A percentile compares a stretch with the other conserved stretches of the same genome.
Conservation (phyloP, 2,888 invertebrate species). For the Villa cingulata region DNA sequence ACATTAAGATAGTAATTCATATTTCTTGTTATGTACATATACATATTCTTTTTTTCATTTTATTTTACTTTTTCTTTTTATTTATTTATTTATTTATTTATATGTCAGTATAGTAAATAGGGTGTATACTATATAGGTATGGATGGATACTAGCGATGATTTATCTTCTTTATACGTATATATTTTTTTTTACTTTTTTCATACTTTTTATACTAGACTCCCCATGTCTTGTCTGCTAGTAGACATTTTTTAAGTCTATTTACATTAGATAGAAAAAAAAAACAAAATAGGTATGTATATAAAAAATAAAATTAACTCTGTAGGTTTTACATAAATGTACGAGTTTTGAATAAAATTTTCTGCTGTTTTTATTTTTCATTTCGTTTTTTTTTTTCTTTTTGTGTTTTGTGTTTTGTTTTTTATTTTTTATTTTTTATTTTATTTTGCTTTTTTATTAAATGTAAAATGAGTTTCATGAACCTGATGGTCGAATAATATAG, state of each 20-base stretch:
- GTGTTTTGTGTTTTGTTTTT: too few species aligned
- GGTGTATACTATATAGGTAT: too few species aligned
- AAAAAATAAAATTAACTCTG: neutral
- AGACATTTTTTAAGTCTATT: slow-evolving; percentile 1
- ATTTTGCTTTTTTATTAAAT: too few species aligned
- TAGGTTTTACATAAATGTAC: slow-evolving; percentile 2
- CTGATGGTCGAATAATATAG: neutral
- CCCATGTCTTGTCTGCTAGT: neutral
- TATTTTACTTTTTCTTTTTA: too few species aligned
- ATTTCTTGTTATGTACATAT: too few species aligned
- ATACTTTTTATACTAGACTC: neutral
- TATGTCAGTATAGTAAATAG: too few species aligned
- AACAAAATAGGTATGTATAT: neutral
- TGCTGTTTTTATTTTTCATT: neutral
- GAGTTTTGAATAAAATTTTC: neutral
- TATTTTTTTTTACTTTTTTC: too few species aligned
- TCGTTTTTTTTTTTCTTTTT: neutral
- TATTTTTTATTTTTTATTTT: too few species aligned
- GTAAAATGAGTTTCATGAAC: slow-evolving; percentile 11
- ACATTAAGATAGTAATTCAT: too few species aligned
- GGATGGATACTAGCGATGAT: neutral
- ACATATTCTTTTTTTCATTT: too few species aligned
- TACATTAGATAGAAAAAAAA: slow-evolving; percentile 6
- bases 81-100: too few species aligned
- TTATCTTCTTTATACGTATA: neutral